Base-by-base conservation (phyloP, 2,888 invertebrate species). In the Drosophila quinaria region DNA sequence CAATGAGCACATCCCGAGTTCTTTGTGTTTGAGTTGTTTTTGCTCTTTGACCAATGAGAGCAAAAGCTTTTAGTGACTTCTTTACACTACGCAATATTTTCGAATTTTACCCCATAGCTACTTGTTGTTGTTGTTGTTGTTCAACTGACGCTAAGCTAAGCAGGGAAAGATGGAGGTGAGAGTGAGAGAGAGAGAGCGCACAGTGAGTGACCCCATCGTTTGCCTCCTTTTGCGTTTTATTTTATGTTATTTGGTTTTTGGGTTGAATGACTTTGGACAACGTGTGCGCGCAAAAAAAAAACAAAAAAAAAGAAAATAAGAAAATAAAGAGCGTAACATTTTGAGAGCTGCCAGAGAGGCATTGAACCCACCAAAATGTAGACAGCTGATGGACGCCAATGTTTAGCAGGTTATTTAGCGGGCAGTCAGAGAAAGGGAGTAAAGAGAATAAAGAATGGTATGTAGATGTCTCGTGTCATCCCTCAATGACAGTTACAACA, bases 261-360 rank as follows among this genome's bases (percentile, higher is more conserved):
- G 78, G 85, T 85, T 85, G 87, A 85, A 85, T 78, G 85, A 85
- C 85, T 85, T 75, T 82, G 82, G 74, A 77, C 82, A 87, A 85
- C 81, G 79, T 84, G 77, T 78, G 84, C 71, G 75, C 67, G 84
- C 74, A 77, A 74, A 70, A 56, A 69, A 55, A 22, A 72, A 59
- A 66, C 66, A 68, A 65, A 70, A 35, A 72, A 54, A 51, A 62
- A 69, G 62, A 70, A 67, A 67, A 65, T 59, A 72, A 68, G 72
- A 76, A 76, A 74, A 71, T 71, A 73, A 80, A 76, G 86, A 85
- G 74, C 81, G 82, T 80, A 81, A 71, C 72, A 55, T 67, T 83
- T 83, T 70, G 69, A 50, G 49, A 33, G 33, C 33, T 50, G 49
- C 33, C 35, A 63, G 66, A 69, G 78, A 84, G 84, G 69, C 87